Base-by-base conservation (phyloP, 1,140 invertebrate species). In the Ptiloglossa arizonensis region DNA sequence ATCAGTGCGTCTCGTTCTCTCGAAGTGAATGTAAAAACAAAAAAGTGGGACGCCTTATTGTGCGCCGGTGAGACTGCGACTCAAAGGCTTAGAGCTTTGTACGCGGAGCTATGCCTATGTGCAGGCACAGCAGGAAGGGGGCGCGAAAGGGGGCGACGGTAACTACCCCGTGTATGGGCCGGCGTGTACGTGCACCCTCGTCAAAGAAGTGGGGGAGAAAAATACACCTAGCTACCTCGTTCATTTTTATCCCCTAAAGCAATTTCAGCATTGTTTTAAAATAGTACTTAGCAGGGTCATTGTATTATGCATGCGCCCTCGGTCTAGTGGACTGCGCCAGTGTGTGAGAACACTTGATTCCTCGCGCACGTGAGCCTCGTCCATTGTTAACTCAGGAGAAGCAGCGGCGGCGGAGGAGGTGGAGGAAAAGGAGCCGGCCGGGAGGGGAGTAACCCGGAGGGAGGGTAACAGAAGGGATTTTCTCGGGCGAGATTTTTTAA, bases 241-340 rank as follows among this genome's bases (percentile, higher is more conserved):
- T 93, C 92, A 93, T 93, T 92, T 92, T 93, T 92, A 93, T 92
- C 91, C 92, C 92, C 92, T 93, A 92, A 93, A 93, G 92, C 92
- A 93, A 93, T 93, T 93, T 93, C 91, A 92, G 91, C 91, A 93
- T 93, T 93, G 92, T 93, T 93, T 93, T 93, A 92, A 93, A 93
- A 93, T 93, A 92, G 92, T 93, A 93, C 92, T 93, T 93, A 93
- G 91, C 91, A 90, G 90, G 92, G 91, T 93, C 91, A 93, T 93
- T 93, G 91, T 93, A 93, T 93, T 93, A 93, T 93, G 92, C 92
- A 93, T 93, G 91, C 89, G 89, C 91, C 87, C 89, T 89, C 89
- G 86, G 86, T 87, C 88, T 89, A 86, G 85, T 87, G 86, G 84
- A 80, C 79, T 77, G 86, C 87, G 80, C 80, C 87, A 85, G 88